Conservation (phyloP, 2,113 vertebrate genomes). For the Cheilinus undulatus region DNA sequence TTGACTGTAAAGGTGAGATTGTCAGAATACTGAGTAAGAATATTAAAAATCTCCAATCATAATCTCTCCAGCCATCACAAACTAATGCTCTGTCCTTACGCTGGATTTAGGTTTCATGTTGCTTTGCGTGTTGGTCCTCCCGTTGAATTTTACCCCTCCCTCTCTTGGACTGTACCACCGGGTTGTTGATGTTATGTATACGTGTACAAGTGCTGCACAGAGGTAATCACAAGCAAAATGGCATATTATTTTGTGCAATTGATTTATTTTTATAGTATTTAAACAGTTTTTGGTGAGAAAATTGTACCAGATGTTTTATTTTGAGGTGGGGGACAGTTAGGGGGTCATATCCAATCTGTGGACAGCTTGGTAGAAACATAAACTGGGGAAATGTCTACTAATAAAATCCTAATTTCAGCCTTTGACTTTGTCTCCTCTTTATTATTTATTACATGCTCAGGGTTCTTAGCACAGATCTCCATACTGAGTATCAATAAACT, state of each 20-base stretch:
- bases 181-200: constrained; percentile 56
- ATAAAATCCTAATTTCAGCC: constrained; percentile 77
- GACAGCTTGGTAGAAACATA: constrained; percentile 59
- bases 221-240: constrained; percentile 68
- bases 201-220: constrained; percentile 64
- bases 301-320: constrained; percentile 74
- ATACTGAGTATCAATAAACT: too few species aligned
- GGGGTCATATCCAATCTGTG: constrained; percentile 50
- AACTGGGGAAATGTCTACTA: constrained; percentile 74
- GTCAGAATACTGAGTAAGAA: background rate
- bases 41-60: background rate
- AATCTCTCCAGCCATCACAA: background rate
- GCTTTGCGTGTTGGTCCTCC: constrained; percentile 33
- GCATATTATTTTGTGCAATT: constrained; percentile 74
- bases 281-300: constrained; percentile 72
- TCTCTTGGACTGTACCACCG: constrained; percentile 44
- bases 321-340: constrained; percentile 52
- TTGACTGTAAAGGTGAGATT: background rate
- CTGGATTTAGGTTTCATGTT: constrained; percentile 25
- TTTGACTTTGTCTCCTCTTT: constrained; percentile 39
- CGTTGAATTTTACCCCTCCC: constrained; percentile 8
- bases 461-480: too few species aligned
- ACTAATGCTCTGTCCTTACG: constrained; percentile 2
- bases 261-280: constrained; percentile 87
- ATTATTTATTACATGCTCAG: too few species aligned